Conservation (phyloP, 2,888 invertebrate species). For the Ophraella communa region DNA sequence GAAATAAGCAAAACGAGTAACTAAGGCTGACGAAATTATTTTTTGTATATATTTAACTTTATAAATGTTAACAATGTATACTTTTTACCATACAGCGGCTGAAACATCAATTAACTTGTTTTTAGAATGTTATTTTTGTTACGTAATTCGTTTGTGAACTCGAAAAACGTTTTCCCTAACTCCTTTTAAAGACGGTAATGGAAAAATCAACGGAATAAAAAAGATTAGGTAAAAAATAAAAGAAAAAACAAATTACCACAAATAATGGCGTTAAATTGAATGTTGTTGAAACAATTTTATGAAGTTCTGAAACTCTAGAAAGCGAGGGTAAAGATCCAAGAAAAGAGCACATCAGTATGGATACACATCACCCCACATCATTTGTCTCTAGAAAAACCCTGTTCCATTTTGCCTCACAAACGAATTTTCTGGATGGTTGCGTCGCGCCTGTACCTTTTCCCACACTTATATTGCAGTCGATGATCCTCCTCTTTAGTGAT, state of each 20-base stretch:
- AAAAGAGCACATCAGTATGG: conserved; percentile 41
- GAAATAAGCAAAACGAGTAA: no score
- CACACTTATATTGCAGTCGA: conserved; percentile 58
- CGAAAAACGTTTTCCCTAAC: not conserved
- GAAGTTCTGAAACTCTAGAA: conserved; percentile 35
- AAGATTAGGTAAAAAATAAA: conserved; percentile 1
- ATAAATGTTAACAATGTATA: no score
- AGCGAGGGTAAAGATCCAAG: conserved; percentile 32
- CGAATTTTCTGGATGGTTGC: conserved; percentile 61
- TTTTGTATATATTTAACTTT: no score
- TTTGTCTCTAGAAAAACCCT: conserved; percentile 61
- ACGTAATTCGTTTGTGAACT: not conserved
- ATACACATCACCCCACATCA: conserved; percentile 59
- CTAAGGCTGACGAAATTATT: no score
- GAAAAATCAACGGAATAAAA: conserved; percentile 17
- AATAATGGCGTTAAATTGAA: conserved; percentile 40
- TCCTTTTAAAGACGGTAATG: not conserved
- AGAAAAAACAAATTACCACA: conserved; percentile 35
- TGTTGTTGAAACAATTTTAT: conserved; percentile 40
- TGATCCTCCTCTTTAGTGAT: conserved; percentile 49
- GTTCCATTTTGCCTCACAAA: conserved; percentile 61
- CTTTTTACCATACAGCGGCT: no score
- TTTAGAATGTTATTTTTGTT: no score
- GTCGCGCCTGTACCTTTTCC: conserved; percentile 56
- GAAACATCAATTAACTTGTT: no score